Conservation (phyloP, 2,113 vertebrate species). For the Ctenomys sociabilis region DNA sequence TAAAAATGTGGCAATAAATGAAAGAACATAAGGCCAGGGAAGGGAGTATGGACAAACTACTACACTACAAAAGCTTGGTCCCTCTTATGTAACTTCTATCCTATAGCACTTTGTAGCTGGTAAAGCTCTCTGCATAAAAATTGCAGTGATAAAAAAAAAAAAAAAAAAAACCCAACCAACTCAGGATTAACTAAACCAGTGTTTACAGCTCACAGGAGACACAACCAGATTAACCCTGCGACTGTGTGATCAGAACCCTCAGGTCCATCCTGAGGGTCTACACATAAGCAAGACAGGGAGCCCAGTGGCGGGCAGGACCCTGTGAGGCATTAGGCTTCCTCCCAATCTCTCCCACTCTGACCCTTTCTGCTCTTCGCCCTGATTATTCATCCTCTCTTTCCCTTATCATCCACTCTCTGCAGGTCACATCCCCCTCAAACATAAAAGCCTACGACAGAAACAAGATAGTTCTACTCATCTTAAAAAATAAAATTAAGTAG, state of each 20-base stretch:
- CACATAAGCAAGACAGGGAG: neutral
- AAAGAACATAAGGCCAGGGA: neutral
- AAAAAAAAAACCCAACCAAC: neutral
- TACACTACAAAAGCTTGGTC: neutral
- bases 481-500: too few relatives aligned
- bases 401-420: neutral
- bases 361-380: neutral
- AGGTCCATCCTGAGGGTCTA: neutral
- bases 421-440: neutral
- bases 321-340: neutral
- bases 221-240: neutral
- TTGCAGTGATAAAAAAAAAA: neutral
- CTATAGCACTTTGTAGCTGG: neutral
- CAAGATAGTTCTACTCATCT: neutral
- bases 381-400: neutral
- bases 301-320: accelerated
- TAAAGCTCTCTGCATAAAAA: neutral
- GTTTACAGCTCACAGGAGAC: neutral
- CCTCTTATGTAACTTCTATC: accelerated
- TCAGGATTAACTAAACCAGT: neutral
- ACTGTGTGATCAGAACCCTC: neutral
- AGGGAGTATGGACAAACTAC: neutral
- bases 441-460: neutral
- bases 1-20: neutral
- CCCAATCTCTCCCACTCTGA: neutral